Base-by-base conservation (phyloP, 2,888 invertebrate species). In the Ceratothoa steindachneri region DNA sequence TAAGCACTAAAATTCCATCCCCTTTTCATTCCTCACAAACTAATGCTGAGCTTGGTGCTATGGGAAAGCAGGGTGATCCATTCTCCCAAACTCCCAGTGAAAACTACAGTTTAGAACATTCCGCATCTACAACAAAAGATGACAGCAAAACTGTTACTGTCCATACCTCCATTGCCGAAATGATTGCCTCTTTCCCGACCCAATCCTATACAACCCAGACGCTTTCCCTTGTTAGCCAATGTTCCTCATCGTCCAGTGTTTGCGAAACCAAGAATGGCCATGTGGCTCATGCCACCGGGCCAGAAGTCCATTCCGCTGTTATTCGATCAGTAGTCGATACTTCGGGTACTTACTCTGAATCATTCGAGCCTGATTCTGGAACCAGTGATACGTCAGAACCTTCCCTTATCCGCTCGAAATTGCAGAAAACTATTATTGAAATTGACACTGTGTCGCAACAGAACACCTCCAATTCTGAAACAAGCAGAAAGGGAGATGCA, bases 291-390 rank as follows among this genome's bases (percentile, higher is more conserved):
- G n/a, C 60, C n/a, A 22, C 60, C 5, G 19, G 15, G 41, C 15
- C 41, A 15, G 41, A 5, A 41, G 15, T 15, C 5, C 41, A 41
- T 5, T 5, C 41, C 5, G 15, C 5, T 41, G 15, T 41, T 9
- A 41, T 41, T 5, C 5, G 41, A 15, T 15, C 41, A 9, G 5
- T 41, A 41, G 41, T 41, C 5, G 41, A 41, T 15, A 41, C 41
- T 41, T 41, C 41, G 15, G 41, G 41, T 5, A 41, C 60, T 60
- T 76, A 76, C 51, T 73, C 75, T n/a, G 73, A 71, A 19, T 73
- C 77, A 5, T 73, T 73, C 51, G 73, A 77, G 55, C 53, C 70
- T 1, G 71, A 73, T 24, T 73, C 73, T 5, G 66, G 53, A 30
- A 77, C 60, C 66, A 70, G 73, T 2, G 30, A 64, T 28, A 66